phyloP scores from a whole-genome alignment of 2,888 invertebrate genomes.

The Thereva unica region DNA sequence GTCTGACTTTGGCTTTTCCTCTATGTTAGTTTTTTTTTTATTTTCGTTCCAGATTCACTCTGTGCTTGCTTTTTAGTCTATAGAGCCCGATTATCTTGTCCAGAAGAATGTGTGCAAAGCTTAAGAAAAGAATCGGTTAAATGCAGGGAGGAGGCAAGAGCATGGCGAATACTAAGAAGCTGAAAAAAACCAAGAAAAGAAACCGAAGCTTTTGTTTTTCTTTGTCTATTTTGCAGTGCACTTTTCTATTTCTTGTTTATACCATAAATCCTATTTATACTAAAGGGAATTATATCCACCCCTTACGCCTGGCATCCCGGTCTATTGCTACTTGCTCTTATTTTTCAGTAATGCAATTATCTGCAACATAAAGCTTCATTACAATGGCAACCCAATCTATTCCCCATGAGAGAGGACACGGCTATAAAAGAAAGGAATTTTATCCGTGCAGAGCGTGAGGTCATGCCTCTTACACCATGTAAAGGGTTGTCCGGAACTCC shows the following conservation, averaged over 20 bases:
- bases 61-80: constrained; percentile 14
- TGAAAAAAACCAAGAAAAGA: constrained; percentile 8
- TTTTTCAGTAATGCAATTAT: constrained; percentile 43
- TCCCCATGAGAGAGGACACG: background rate
- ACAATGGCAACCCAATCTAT: constrained; percentile 37
- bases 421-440: too few relatives aligned
- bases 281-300: background rate
- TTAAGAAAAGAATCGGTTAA: constrained; percentile 22
- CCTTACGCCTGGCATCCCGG: background rate
- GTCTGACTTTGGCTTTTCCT: constrained; percentile 28
- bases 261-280: constrained; percentile 29
- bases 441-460: too few relatives aligned
- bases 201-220: constrained; percentile 18
- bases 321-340: background rate
- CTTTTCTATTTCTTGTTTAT: constrained; percentile 30
- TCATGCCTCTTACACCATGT: too few relatives aligned
- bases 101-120: constrained; percentile 9
- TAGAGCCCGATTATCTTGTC: constrained; percentile 29
- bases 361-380: constrained; percentile 44
- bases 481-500: too few relatives aligned
- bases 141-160: constrained; percentile 7
- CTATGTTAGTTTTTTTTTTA: constrained; percentile 10
- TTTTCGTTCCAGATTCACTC: too few relatives aligned
- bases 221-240: constrained; percentile 23
- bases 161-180: background rate